Base-by-base conservation (phyloP, 2,797 vertebrate genomes). In the Tadarida brasiliensis region DNA sequence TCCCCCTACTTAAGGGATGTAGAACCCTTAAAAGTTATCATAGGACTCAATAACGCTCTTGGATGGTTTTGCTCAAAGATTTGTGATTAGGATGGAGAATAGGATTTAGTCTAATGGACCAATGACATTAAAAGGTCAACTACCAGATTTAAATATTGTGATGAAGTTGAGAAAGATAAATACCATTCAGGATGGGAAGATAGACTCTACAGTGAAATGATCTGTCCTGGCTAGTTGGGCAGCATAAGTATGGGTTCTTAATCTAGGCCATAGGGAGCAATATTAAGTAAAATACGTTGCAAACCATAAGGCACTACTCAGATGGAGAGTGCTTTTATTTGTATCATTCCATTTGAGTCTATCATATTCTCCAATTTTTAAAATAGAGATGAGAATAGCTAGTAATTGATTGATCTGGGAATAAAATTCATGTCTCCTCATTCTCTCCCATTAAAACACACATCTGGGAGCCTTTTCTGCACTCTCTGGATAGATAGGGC, bases 71-170 rank as follows among this genome's bases (percentile, higher is more conserved):
- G 39, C 19, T 51, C 16, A 17, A 91, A 80, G 61, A 87, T 65
- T 44, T 68, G n/a, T 84, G 12, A 17, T 74, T 63, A 39, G 39
- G 16, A 11, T 78, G 49, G 15, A n/a, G 7, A 95, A 19, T 47
- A 85, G 15, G 19, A 68, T 44, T 84, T 67, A 51, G 47, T 33
- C 14, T 84, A 19, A 7, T 80, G 54, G 68, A 44, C 22, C 33
- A 70, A 17, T 78, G 81, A 73, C 56, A 73, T 73, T 74, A n/a
- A 84, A 68, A 73, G 16, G 35, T 95, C 56, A 77, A 3, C 35
- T 89, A 94, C 26, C 54, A 76, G 67, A 65, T 82, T 82, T 44
- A 76, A 82, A 44, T 95, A 86, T 63, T 35, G 11, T 63, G 35
- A 63, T 51, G 16, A 82, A 71, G n/a, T 49, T 35, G 44, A 78